Conservation (phyloP, 35 echinoderm and acorn worm species). For the Strongylocentrotus purpuratus region DNA sequence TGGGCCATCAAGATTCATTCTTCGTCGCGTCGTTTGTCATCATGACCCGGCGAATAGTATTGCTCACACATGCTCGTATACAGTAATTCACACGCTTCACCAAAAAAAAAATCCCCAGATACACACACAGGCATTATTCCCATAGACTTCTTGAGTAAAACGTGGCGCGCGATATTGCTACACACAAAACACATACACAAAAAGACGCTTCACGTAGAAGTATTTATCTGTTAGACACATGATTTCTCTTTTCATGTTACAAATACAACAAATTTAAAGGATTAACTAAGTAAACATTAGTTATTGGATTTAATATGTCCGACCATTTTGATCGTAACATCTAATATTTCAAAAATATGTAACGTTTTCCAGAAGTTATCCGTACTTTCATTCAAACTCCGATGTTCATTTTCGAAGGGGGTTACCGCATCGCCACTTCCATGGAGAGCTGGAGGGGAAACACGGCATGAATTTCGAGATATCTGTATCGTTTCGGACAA, state of each 20-base stretch:
- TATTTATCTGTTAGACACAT: neutral
- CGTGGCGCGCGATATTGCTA: slow-evolving; percentile 2
- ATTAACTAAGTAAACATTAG: neutral
- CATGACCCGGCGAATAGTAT: no score
- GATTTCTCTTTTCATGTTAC: neutral
- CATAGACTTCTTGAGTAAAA: neutral
- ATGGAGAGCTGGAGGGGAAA: slow-evolving; percentile 54
- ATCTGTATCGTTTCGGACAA: neutral
- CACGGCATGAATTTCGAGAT: slow-evolving; percentile 18
- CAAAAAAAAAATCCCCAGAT: slow-evolving; percentile 26
- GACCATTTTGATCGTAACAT: neutral
- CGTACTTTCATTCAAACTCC: slow-evolving; percentile 55
- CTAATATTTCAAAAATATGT: neutral
- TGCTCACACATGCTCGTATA: neutral
- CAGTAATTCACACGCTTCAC: neutral
- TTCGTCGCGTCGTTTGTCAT: no score
- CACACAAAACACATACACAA: slow-evolving; percentile 33
- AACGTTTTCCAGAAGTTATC: slow-evolving; percentile 24
- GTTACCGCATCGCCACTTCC: slow-evolving; percentile 46
- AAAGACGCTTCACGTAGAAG: neutral
- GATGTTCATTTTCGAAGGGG: slow-evolving; percentile 47
- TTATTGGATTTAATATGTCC: neutral
- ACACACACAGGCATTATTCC: neutral
- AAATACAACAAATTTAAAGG: neutral
- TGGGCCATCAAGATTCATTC: no score